Conservation (phyloP, 2,113 vertebrate species). For the Sarotherodon lohbergeri region DNA sequence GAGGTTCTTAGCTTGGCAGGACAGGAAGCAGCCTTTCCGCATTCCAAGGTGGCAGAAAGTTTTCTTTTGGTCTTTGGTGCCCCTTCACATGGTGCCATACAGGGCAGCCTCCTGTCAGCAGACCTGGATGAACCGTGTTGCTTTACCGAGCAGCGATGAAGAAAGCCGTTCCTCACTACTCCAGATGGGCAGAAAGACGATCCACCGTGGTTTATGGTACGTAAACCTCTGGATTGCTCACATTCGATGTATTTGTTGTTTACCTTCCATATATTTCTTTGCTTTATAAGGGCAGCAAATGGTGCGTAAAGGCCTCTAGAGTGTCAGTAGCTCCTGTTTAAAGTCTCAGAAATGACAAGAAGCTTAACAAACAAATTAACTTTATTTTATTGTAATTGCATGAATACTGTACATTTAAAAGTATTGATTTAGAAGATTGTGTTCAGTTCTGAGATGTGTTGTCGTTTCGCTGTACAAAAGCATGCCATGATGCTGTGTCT, state of each 20-base stretch:
- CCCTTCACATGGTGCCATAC: not conserved
- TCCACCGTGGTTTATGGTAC: conserved; percentile 71
- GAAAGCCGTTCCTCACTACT: conserved; percentile 22
- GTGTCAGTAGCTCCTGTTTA: not conserved
- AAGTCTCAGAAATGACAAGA: not conserved
- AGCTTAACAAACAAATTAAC: not conserved
- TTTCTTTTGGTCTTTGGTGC: not conserved
- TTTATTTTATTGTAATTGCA: not conserved
- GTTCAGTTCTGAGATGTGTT: not conserved
- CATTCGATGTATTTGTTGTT: not conserved
- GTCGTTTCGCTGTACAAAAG: not conserved
- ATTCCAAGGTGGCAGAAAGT: conserved; percentile 55
- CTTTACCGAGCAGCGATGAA: conserved; percentile 37
- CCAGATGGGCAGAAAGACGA: conserved; percentile 68
- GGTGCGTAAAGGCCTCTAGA: not conserved
- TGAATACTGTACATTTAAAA: not conserved
- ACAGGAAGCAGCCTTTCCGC: conserved; percentile 73
- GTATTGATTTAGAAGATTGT: not conserved
- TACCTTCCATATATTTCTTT: not conserved
- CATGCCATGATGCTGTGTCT: not conserved
- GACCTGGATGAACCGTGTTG: not conserved
- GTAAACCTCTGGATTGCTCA: not conserved
- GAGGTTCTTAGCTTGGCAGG: conserved; percentile 21
- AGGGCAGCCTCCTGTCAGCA: not conserved
- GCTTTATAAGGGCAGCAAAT: not conserved